Percentiles rank a stretch among this genome's conserved stretches.
Conservation (phyloP, 2,888 invertebrate genomes). For the Hydrotaea cyrtoneurina region DNA sequence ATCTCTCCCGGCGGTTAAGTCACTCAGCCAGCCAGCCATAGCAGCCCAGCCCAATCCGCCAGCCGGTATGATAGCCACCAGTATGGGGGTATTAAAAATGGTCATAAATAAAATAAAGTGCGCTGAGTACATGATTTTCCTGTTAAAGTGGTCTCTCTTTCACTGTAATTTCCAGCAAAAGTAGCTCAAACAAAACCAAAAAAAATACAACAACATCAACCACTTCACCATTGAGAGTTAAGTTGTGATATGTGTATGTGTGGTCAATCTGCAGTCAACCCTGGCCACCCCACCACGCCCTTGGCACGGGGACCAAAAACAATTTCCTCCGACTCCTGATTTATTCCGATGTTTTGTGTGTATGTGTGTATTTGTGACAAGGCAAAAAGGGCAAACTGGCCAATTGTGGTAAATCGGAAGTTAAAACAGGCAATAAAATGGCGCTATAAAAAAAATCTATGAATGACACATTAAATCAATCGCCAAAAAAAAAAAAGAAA, state of each 20-base stretch:
- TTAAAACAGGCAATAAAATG: slow-evolving; percentile 81
- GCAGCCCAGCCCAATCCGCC: background rate
- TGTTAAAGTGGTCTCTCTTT: slow-evolving; percentile 72
- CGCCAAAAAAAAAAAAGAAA: slow-evolving; percentile 77
- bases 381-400: slow-evolving; percentile 66
- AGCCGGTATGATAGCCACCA: slow-evolving; percentile 17
- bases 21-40: slow-evolving; percentile 41
- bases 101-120: slow-evolving; percentile 79
- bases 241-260: slow-evolving; percentile 57
- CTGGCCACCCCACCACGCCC: slow-evolving; percentile 32
- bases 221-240: slow-evolving; percentile 10
- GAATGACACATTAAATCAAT: slow-evolving; percentile 82
- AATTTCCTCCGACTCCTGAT: background rate
- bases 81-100: slow-evolving; percentile 76
- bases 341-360: background rate
- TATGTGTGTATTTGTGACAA: background rate
- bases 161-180: slow-evolving; percentile 45
- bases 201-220: slow-evolving; percentile 38
- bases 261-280: slow-evolving; percentile 64
- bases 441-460: slow-evolving; percentile 80
- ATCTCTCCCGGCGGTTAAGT: slow-evolving; percentile 66
- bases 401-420: slow-evolving; percentile 81
- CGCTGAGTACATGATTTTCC: slow-evolving; percentile 79
- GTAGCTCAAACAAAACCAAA: background rate
- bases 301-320: background rate